Conservation (phyloP, 2,113 vertebrate species). For the Phocoena phocoena region DNA sequence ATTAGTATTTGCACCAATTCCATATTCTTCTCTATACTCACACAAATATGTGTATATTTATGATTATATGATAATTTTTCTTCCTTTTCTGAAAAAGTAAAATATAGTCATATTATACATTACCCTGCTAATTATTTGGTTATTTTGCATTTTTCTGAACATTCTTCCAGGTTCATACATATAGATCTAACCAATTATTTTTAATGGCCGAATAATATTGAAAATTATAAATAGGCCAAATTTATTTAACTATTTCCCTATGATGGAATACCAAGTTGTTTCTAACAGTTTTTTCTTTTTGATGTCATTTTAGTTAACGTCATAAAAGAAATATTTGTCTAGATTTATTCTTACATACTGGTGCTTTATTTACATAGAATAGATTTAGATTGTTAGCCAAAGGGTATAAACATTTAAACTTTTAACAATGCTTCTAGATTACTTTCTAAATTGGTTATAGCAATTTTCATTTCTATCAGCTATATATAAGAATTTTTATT, state of each 20-base stretch:
- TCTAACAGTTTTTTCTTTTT: not conserved
- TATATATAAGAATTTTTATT: not conserved
- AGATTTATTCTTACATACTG: not conserved
- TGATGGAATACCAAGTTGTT: not conserved
- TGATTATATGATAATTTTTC: not conserved
- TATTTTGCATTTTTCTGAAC: not conserved
- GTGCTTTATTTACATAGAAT: not conserved
- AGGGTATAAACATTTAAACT: not conserved
- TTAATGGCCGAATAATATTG: not conserved
- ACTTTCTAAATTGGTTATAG: not conserved
- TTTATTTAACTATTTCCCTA: not conserved
- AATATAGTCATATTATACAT: not conserved
- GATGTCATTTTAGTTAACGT: not conserved
- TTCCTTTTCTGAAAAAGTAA: not conserved
- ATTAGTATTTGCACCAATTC: not conserved
- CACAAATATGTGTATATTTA: not conserved
- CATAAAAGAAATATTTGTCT: not conserved
- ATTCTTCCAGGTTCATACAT: not conserved
- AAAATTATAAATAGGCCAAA: not conserved
- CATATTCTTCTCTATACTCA: not conserved
- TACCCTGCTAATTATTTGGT: not conserved
- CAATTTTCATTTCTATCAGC: not conserved
- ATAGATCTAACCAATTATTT: not conserved
- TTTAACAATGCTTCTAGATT: not conserved
- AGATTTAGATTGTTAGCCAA: not conserved